Evolutionary conservation across 2,888 invertebrate genomes (phyloP).

Genomic region (Scelioninae gen. 2): DNA sequence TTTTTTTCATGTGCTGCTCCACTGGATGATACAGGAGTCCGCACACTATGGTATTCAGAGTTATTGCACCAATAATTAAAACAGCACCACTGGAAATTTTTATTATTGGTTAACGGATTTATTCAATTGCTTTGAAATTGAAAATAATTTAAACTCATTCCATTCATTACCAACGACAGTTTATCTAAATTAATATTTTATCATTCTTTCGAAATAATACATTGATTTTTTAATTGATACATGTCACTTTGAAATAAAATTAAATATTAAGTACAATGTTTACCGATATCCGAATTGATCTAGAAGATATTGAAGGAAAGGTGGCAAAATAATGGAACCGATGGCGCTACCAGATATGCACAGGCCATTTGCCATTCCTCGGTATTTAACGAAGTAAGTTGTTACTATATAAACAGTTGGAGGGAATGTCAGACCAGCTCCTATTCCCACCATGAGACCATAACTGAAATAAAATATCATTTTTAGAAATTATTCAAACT

Average conservation of each 20-base stretch:
- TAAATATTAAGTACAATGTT: too few relatives aligned
- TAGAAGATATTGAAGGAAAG: conserved; percentile 84
- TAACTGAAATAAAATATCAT: conserved; percentile 77
- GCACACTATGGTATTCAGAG: conserved; percentile 88
- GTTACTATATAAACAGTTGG: conserved; percentile 93
- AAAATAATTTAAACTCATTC: too few relatives aligned
- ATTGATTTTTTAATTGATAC: too few relatives aligned
- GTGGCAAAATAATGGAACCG: conserved; percentile 89
- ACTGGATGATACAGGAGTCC: conserved; percentile 90
- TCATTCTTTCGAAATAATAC: too few relatives aligned
- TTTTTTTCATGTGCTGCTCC: conserved; percentile 82
- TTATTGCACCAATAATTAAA: conserved; percentile 86
- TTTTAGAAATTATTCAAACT: background rate
- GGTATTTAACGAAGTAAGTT: conserved; percentile 85
- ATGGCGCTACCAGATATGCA: conserved; percentile 92
- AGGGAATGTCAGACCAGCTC: conserved; percentile 90
- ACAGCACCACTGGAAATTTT: conserved; percentile 87
- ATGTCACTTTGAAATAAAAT: too few relatives aligned
- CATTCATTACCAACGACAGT: too few relatives aligned
- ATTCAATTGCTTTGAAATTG: too few relatives aligned
- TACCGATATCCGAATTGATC: conserved; percentile 78
- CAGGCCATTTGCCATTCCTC: conserved; percentile 91
- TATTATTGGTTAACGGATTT: too few relatives aligned
- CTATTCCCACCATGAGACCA: conserved; percentile 89
- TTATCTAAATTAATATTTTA: too few relatives aligned